Conservation (phyloP, 1,140 invertebrate genomes). For the Kradibia gibbosae region DNA sequence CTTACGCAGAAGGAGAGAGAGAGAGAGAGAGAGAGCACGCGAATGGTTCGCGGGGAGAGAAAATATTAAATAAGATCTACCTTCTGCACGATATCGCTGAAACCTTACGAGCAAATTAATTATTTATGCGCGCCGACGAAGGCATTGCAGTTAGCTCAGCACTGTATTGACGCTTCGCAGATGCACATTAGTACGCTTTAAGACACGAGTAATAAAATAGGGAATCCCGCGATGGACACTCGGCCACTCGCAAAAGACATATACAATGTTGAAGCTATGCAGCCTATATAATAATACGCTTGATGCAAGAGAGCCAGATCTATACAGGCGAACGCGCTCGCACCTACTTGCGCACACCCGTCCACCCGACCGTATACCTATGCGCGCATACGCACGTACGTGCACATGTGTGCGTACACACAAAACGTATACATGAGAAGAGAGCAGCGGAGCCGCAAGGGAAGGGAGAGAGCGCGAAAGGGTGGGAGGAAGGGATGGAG, state of each 20-base stretch:
- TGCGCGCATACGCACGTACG: no score
- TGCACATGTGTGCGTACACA: no score
- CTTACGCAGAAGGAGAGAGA: no score
- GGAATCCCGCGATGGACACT: neutral
- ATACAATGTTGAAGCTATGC: neutral
- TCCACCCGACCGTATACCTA: no score
- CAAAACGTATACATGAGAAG: no score
- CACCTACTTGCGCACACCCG: no score
- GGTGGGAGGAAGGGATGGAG: no score
- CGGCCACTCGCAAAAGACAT: neutral
- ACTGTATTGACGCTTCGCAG: no score
- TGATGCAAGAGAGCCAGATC: neutral
- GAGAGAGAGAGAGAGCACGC: neutral
- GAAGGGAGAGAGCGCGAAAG: no score
- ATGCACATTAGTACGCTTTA: neutral
- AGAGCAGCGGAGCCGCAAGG: no score
- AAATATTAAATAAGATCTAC: neutral
- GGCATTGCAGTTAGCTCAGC: neutral
- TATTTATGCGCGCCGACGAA: neutral
- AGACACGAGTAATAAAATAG: neutral
- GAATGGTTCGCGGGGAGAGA: neutral
- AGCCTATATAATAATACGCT: neutral
- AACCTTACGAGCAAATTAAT: neutral
- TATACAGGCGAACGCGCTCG: no score
- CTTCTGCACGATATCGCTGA: neutral